phyloP scores from a whole-genome alignment of 2,888 invertebrate species.

The Uloborus plumipes region DNA sequence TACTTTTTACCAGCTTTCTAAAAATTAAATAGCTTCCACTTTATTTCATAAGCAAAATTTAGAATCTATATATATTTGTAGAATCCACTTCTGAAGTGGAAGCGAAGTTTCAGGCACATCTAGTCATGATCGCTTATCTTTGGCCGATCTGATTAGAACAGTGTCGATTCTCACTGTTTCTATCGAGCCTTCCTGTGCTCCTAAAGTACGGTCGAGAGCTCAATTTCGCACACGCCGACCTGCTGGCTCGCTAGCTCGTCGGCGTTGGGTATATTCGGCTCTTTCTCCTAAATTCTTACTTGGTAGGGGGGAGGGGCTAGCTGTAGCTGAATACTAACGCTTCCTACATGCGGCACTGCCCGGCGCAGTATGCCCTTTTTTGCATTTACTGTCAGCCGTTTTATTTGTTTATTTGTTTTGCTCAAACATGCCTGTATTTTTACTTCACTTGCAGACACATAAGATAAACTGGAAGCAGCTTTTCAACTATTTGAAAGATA shows the following conservation, averaged over 20 bases:
- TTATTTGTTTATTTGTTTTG: too few relatives aligned
- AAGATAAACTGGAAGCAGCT: too few relatives aligned
- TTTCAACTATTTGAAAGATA: too few relatives aligned
- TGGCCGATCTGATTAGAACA: slow-evolving; percentile 57
- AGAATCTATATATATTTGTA: background rate
- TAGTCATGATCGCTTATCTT: slow-evolving; percentile 56
- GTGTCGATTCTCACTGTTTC: slow-evolving; percentile 50
- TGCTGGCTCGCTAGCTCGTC: slow-evolving; percentile 36
- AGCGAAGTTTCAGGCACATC: slow-evolving; percentile 55
- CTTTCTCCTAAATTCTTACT: slow-evolving; percentile 48
- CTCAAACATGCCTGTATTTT: too few relatives aligned
- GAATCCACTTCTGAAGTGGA: background rate
- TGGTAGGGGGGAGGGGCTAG: slow-evolving; percentile 44
- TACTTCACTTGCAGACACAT: too few relatives aligned
- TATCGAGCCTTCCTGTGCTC: slow-evolving; percentile 13
- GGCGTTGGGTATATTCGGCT: slow-evolving; percentile 58
- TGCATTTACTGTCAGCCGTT: too few relatives aligned
- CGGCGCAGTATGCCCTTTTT: slow-evolving; percentile 55
- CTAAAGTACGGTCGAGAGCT: slow-evolving; percentile 11
- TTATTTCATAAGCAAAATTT: too few relatives aligned
- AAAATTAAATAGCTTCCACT: too few relatives aligned
- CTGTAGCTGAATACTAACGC: slow-evolving; percentile 48
- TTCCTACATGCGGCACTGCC: slow-evolving; percentile 47
- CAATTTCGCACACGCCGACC: slow-evolving; percentile 24
- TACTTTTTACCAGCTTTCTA: too few relatives aligned